Percentiles rank a stretch among this genome's conserved stretches.
phyloP scores from a whole-genome alignment of 2,888 invertebrate species.

The Netelia inedita region DNA sequence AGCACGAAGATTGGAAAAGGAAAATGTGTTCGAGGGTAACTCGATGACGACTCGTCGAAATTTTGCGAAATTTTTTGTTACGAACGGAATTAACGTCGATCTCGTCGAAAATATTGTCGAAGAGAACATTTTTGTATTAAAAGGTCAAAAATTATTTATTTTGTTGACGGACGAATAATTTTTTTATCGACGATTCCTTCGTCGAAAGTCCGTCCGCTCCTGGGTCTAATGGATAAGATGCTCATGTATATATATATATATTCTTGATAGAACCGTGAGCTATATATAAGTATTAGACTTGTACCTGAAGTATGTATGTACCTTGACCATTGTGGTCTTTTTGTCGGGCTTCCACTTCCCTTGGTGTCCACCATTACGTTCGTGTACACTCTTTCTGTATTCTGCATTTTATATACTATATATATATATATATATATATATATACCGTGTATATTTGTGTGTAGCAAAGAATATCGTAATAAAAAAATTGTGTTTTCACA shows the following conservation, averaged over 20 bases:
- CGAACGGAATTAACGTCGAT: too few species aligned
- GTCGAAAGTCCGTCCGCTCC: too few species aligned
- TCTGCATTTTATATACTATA: neutral
- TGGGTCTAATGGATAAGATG: too few species aligned
- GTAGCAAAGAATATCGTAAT: conserved; percentile 34
- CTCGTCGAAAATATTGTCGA: too few species aligned
- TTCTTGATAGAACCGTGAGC: neutral
- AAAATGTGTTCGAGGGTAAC: too few species aligned
- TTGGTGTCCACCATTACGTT: neutral
- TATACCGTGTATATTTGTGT: conserved; percentile 15
- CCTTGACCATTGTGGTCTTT: conserved; percentile 26
- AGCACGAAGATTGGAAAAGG: too few species aligned
- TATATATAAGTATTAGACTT: conserved; percentile 1
- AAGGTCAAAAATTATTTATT: too few species aligned
- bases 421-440: conserved; percentile 9
- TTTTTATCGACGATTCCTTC: too few species aligned
- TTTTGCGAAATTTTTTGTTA: too few species aligned
- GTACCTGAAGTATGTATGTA: conserved; percentile 26
- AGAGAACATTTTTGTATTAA: too few species aligned
- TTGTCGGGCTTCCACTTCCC: conserved; percentile 28
- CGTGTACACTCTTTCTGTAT: conserved; percentile 3
- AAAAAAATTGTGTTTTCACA: conserved; percentile 57
- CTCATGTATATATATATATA: neutral
- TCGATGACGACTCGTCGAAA: too few species aligned
- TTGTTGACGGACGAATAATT: too few species aligned